Evolutionary conservation across 1,140 invertebrate species (phyloP).

Genomic region (Magallana ariakensis): DNA sequence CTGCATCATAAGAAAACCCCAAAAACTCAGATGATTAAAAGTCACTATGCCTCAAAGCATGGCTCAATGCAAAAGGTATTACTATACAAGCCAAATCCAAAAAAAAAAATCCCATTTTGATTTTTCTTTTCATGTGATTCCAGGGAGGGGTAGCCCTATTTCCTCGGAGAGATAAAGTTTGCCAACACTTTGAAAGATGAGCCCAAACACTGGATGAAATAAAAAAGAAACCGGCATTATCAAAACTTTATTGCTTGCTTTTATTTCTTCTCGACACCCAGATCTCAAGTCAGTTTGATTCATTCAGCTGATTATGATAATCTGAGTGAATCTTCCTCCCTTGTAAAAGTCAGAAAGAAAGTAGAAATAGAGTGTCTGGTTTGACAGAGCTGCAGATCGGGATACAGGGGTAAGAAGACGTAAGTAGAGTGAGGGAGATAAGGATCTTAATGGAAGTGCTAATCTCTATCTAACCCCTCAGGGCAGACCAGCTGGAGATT

Average conservation of each 20-base stretch:
- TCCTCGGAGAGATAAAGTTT: not conserved
- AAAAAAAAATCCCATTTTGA: not conserved
- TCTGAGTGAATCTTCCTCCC: not conserved
- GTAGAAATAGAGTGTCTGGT: not conserved
- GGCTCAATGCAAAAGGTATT: too few species aligned
- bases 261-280: constrained; percentile 12
- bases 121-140: not conserved
- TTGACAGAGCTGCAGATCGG: not conserved
- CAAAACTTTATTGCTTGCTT: not conserved
- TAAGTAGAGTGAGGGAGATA: constrained; percentile 1
- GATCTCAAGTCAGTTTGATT: constrained; percentile 10
- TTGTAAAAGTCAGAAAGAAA: constrained; percentile 13
- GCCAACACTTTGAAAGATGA: constrained; percentile 29
- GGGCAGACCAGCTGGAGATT: constrained; percentile 8
- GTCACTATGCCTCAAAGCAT: too few species aligned
- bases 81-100: not conserved
- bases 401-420: not conserved
- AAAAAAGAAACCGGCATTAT: constrained; percentile 28
- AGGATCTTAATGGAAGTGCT: constrained; percentile 15
- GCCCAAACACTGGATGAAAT: not conserved
- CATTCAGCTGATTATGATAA: constrained; percentile 32
- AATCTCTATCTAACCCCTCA: constrained; percentile 12
- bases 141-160: not conserved
- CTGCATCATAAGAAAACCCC: too few species aligned
- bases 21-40: too few species aligned